Evolutionary conservation across 2,113 vertebrate species (phyloP).

Genomic region (Poeciliopsis turrubarensis): DNA sequence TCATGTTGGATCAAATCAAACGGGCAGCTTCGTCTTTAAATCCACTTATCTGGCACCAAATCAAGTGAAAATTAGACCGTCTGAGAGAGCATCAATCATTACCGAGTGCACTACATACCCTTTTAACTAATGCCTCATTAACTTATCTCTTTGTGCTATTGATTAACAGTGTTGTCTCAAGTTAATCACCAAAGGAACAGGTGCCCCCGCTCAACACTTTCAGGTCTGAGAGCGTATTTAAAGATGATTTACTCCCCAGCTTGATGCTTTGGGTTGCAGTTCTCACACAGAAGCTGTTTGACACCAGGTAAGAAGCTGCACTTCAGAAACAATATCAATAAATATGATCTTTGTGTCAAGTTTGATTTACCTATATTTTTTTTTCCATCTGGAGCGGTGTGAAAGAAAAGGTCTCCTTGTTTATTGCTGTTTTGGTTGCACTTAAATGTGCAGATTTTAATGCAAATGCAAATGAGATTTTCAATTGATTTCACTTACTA

Average conservation of each 20-base stretch:
- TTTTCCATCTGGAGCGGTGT: no score
- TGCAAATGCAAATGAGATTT: not conserved
- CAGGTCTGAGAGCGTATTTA: conserved; percentile 39
- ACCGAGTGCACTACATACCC: conserved; percentile 26
- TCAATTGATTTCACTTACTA: not conserved
- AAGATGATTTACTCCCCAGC: conserved; percentile 32
- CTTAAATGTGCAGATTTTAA: not conserved
- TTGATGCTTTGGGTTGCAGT: not conserved
- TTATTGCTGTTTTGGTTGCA: not conserved
- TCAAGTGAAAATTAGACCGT: conserved; percentile 30
- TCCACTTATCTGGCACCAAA: conserved; percentile 26
- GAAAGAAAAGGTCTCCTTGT: not conserved
- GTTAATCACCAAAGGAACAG: conserved; percentile 64
- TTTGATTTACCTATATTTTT: no score
- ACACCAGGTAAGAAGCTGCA: conserved; percentile 49
- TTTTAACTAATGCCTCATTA: conserved; percentile 25
- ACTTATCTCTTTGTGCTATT: conserved; percentile 38
- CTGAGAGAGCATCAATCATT: conserved; percentile 45
- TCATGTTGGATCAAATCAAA: conserved; percentile 22
- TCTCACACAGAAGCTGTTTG: conserved; percentile 7
- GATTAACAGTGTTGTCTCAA: conserved; percentile 52
- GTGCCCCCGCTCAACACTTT: conserved; percentile 35
- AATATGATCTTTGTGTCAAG: not conserved
- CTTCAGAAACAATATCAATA: not conserved
- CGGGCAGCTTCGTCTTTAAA: conserved; percentile 12